Evolutionary conservation across 2,888 invertebrate species (phyloP), one percentile per base, ranked within the genome.

Genomic region (Noctua pronuba): DNA sequence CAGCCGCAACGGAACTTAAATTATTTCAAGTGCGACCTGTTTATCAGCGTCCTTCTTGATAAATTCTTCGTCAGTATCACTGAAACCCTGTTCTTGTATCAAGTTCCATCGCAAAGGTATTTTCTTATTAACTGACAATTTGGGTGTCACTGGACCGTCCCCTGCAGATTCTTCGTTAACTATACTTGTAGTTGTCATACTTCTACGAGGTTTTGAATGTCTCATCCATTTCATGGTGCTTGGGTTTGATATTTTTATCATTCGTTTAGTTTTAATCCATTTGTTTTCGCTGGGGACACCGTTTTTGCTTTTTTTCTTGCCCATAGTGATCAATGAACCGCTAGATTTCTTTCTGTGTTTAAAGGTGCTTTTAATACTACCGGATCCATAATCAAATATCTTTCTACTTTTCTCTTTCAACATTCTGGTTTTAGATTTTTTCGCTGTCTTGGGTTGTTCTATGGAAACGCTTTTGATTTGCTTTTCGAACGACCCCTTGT

Each of bases 131-230:
- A 13, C 44, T 1, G 74, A 52, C 18, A 79, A n/a, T 0, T 55
- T 72, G 0, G 84, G 58, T n/a, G 74, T 62, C 3, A 21, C 31
- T 4, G 88, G 67, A 13, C 73, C 67, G 28, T 87, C 81, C 4
- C 85, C 85, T 0, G 75, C 73, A 0, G 81, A 84, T 31, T 64
- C 84, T 73, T 73, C 71, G 31, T 73, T 78, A 62, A 75, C 87
- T 73, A 72, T 87, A 70, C 65, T 46, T 2, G 73, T 31, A 58
- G 28, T 21, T 64, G 70, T 49, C 38, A 71, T 73, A 49, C 28
- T 62, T 64, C 58, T 74, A n/a, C 64, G 85, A 60, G 44, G 28
- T 60, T 87, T 87, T 21, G 13, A 24, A 31, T 31, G 35, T 31
- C 41, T 64, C 1, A 16, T 75, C 80, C 46, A 66, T 41, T 73